phyloP scores from a whole-genome alignment of 2,888 invertebrate species.

The Agriotes lineatus region DNA sequence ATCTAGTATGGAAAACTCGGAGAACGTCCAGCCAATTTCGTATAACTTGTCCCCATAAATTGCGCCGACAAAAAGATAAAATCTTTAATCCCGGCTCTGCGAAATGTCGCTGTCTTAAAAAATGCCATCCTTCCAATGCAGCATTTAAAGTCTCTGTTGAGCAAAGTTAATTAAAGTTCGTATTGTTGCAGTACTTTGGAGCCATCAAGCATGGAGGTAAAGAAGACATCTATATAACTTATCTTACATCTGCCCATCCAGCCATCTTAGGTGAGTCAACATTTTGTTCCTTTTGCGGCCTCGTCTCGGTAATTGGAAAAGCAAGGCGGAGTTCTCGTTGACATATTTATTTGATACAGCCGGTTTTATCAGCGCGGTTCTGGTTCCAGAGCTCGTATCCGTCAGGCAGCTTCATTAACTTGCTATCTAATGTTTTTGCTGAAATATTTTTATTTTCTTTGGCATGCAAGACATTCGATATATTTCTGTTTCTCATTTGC shows the following conservation, averaged over 20 bases:
- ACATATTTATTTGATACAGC: slow-evolving; percentile 66
- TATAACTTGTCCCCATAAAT: too few relatives aligned
- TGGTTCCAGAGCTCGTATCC: slow-evolving; percentile 58
- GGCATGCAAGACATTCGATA: slow-evolving; percentile 35
- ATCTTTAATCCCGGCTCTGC: slow-evolving; percentile 5
- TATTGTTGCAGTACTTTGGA: slow-evolving; percentile 37
- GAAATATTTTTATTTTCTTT: slow-evolving; percentile 52
- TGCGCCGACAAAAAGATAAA: slow-evolving; percentile 1
- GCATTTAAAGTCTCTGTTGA: slow-evolving; percentile 1
- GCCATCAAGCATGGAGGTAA: slow-evolving; percentile 58
- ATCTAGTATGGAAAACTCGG: too few relatives aligned
- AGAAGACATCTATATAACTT: slow-evolving; percentile 57
- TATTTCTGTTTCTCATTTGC: slow-evolving; percentile 33
- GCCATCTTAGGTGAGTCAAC: slow-evolving; percentile 64
- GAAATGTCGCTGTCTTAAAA: neutral
- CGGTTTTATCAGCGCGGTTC: slow-evolving; percentile 61
- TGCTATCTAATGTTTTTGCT: slow-evolving; percentile 57
- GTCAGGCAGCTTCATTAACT: slow-evolving; percentile 45
- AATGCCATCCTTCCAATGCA: slow-evolving; percentile 6
- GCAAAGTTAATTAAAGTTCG: slow-evolving; percentile 27
- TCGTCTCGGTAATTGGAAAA: slow-evolving; percentile 58
- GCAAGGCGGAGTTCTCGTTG: slow-evolving; percentile 62
- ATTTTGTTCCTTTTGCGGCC: slow-evolving; percentile 58
- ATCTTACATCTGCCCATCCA: slow-evolving; percentile 60
- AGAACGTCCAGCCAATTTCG: too few relatives aligned